Percentiles rank a stretch among this genome's conserved stretches.
Evolutionary conservation across 2,113 vertebrate genomes (phyloP).

Genomic region (Rhinichthys klamathensis): DNA sequence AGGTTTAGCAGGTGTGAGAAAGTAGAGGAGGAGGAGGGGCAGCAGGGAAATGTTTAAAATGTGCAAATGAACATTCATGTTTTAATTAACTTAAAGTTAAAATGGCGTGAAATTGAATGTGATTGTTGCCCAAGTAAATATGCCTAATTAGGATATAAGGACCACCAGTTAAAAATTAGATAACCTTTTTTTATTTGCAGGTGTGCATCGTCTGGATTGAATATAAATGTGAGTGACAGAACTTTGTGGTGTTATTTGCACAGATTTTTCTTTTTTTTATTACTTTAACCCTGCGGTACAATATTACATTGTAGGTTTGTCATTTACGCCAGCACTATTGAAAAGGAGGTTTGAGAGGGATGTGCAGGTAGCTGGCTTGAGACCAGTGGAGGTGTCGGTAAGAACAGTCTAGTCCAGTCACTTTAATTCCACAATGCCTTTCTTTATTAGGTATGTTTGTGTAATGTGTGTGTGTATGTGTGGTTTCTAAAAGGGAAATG

Average conservation of each 20-base stretch:
- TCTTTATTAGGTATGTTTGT: too few species aligned
- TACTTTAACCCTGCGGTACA: neutral
- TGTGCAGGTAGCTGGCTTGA: too few species aligned
- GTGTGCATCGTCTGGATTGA: slow-evolving; percentile 67
- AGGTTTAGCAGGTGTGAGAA: slow-evolving; percentile 68
- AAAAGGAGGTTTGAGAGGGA: too few species aligned
- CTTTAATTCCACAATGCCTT: too few species aligned
- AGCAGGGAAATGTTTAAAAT: slow-evolving; percentile 67
- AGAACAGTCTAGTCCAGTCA: too few species aligned
- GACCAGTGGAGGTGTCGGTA: too few species aligned
- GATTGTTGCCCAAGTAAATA: slow-evolving; percentile 80
- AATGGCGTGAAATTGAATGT: slow-evolving; percentile 83
- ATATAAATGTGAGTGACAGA: slow-evolving; percentile 56
- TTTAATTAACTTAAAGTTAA: slow-evolving; percentile 84
- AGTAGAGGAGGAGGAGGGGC: slow-evolving; percentile 58
- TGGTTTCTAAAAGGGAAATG: too few species aligned
- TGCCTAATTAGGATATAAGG: slow-evolving; percentile 79
- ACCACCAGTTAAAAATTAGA: slow-evolving; percentile 74
- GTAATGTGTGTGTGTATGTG: too few species aligned
- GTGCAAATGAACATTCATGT: slow-evolving; percentile 74
- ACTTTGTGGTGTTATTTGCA: slow-evolving; percentile 53
- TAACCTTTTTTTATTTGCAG: slow-evolving; percentile 75
- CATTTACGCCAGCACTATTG: neutral
- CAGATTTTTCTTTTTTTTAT: neutral
- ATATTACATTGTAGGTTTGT: neutral